Percentiles rank a stretch among this genome's conserved stretches.
Conservation (phyloP, 2,888 invertebrate species). For the Helleia helle region DNA sequence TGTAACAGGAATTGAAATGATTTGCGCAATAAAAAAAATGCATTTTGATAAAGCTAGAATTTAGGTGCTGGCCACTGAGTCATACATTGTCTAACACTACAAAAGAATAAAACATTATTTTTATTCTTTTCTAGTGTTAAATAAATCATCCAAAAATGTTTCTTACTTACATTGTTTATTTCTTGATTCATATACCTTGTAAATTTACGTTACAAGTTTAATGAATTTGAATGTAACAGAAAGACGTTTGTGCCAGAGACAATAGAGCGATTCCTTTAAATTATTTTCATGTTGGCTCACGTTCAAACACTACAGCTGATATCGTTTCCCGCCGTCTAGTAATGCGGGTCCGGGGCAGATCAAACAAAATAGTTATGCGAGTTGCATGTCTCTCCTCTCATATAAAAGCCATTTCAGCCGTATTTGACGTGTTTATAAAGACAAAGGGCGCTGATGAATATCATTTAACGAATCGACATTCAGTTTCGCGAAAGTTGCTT, state of each 20-base stretch:
- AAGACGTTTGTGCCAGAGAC: neutral
- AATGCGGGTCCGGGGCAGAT: constrained; percentile 45
- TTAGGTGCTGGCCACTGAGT: no score
- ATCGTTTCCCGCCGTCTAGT: constrained; percentile 21
- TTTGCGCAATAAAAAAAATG: no score
- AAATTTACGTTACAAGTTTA: neutral
- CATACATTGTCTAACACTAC: no score
- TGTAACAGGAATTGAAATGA: neutral
- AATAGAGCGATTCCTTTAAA: constrained; percentile 1
- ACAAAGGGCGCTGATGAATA: constrained; percentile 67
- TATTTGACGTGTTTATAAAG: constrained; percentile 67
- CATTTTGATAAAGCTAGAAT: neutral
- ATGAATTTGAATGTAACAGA: neutral
- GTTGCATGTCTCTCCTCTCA: constrained; percentile 45
- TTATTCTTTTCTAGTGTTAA: neutral
- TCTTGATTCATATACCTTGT: no score
- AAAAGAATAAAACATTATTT: no score
- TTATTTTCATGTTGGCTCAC: constrained; percentile 10
- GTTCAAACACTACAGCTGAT: constrained; percentile 11
- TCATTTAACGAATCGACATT: constrained; percentile 70
- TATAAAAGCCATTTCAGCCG: constrained; percentile 39
- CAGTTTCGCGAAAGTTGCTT: constrained; percentile 53
- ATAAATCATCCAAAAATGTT: no score
- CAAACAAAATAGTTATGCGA: constrained; percentile 37
- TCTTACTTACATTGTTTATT: no score